Evolutionary conservation across 2,113 vertebrate genomes (phyloP), one percentile per base, ranked within the genome.

Genomic region (Thomomys bottae): DNA sequence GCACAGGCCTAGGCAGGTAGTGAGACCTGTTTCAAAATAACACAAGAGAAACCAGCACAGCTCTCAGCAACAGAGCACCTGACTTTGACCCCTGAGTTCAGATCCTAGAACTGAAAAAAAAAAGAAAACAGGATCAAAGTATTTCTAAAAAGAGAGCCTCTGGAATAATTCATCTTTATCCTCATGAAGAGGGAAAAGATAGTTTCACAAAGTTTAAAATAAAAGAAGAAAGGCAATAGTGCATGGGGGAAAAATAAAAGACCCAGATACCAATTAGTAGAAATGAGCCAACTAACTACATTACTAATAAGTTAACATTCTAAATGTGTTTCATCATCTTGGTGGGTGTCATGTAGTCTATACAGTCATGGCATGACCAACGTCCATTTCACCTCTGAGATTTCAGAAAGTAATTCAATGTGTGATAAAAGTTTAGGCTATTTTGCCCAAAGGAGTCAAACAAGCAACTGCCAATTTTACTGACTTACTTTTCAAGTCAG

Each of bases 381-480:
- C 79, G 28, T 72, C 93, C 61, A 3, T 59, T 88, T 83, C 34
- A 63, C 21, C 32, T 76, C 66, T 8, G 3, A 3, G 10, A 7
- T 66, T 95, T 79, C 40, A 63, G 23, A 45, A 81, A 89, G 64
- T 42, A 70, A 67, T 1, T 54, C 49, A 36, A 0, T 26, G 30
- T 30, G 34, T 38, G 54, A 42, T 57, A 76, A 86, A 93, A 77
- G 75, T 89, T 70, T 42, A 79, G 8, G 26, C 8, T 70, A 66
- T 64, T 90, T 89, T 86, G n/a, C 71, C 42, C 11, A 67, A 73
- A 61, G 23, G 86, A 88, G 64, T 86, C 8, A 68, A 92, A 40
- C 59, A 88, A 68, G 45, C 59, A 88, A 68, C 17, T 75, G 21
- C 8, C 30, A 88, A 68, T 54, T 94, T 94, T 66, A 87, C 8